phyloP scores from a whole-genome alignment of 2,888 invertebrate genomes.

The Rhodophaea formosa region DNA sequence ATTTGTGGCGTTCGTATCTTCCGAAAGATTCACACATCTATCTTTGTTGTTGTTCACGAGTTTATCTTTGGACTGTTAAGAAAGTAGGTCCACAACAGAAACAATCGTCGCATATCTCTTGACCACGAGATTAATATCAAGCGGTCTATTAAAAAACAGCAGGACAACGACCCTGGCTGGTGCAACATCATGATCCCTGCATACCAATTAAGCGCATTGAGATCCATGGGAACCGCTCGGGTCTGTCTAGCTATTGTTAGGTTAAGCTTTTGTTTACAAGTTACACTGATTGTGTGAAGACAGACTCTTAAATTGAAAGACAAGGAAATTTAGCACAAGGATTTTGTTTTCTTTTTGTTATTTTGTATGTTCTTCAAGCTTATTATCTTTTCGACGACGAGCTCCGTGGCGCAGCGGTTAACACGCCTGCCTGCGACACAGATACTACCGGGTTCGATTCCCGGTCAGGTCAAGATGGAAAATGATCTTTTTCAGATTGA shows the following conservation, averaged over 20 bases:
- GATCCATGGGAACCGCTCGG: slow-evolving; percentile 47
- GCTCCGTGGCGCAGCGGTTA: no score
- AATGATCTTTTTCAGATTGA: no score
- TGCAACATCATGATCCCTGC: slow-evolving; percentile 48
- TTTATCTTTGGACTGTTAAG: background rate
- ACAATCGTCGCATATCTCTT: background rate
- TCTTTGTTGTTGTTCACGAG: no score
- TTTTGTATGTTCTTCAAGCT: no score
- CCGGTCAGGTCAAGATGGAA: no score
- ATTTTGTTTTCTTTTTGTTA: no score
- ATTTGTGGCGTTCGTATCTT: no score
- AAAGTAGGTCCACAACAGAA: background rate
- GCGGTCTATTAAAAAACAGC: background rate
- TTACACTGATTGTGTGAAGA: background rate
- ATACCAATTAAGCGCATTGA: slow-evolving; percentile 65
- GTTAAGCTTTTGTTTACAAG: slow-evolving; percentile 5
- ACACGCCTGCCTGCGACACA: no score
- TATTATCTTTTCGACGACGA: no score
- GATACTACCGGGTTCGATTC: no score
- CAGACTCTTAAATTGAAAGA: background rate
- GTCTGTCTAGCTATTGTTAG: background rate
- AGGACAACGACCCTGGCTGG: slow-evolving; percentile 49
- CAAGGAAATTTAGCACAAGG: no score
- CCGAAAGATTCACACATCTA: no score
- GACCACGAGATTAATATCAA: background rate